These are phyloP conservation scores for Rhinolophus sinicus DNA, from an alignment of 2,113 vertebrate genomes.

Conservation along the genomic window DNA sequence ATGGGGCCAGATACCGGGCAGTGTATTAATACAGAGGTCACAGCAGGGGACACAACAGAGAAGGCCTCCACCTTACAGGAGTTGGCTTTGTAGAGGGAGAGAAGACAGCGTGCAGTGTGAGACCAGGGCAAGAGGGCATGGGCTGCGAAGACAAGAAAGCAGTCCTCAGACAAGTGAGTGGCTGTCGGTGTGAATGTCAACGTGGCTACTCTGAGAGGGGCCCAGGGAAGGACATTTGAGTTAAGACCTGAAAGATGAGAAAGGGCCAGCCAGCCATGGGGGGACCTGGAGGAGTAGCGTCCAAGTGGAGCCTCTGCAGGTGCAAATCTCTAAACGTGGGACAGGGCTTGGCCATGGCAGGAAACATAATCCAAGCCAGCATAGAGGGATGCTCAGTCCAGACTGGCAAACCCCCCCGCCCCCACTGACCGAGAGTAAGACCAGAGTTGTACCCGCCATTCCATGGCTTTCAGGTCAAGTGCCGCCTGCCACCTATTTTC, in stretches of 20 bases:
- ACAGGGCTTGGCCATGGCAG: background rate
- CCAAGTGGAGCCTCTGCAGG: fast-evolving
- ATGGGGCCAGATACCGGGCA: too few species aligned
- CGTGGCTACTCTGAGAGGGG: background rate
- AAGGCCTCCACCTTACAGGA: background rate
- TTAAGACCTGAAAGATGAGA: background rate
- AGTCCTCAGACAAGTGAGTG: too few species aligned
- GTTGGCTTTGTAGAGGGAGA: background rate
- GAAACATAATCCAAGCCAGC: background rate
- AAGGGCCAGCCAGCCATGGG: background rate
- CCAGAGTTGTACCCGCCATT: background rate
- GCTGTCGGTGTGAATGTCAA: background rate
- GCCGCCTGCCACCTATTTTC: background rate
- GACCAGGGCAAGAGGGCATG: fast-evolving
- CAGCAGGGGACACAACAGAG: background rate
- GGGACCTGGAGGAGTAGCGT: too few species aligned
- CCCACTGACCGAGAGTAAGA: background rate
- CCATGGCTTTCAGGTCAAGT: fast-evolving
- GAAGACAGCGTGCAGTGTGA: background rate
- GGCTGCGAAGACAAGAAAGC: fast-evolving
- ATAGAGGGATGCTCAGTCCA: background rate
- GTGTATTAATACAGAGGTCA: background rate
- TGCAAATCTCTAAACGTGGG: background rate
- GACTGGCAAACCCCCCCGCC: background rate
- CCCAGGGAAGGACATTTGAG: background rate